Evolutionary conservation across 2,888 invertebrate genomes (phyloP), one percentile per base, ranked within the genome.

Genomic region (Ochropacha duplaris): DNA sequence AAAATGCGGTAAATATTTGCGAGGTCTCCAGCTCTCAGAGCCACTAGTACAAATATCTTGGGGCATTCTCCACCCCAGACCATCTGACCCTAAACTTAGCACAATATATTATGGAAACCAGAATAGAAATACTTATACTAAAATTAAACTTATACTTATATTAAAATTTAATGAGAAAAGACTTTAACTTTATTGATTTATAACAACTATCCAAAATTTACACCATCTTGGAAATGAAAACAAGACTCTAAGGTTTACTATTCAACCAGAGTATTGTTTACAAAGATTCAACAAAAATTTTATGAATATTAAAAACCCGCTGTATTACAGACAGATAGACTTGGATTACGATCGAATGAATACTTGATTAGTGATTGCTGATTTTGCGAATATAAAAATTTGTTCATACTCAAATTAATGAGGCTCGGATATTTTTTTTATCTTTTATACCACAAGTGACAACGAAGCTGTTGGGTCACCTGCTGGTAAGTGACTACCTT

Each of bases 311-410:
- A 62, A 71, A 68, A 64, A 58, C 60, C 16, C 19, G 59, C 58
- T 28, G 28, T 55, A n/a, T 39, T 31, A 28, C 49, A 9, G 14
- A n/a, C 12, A 49, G 49, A 24, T 14, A 52, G 34, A 52, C 55
- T 19, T 54, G 14, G 54, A 54, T 76, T 72, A 72, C 68, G 68
- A 72, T 69, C 72, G 69, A 74, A 68, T 68, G 78, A 76, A 74
- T 72, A 73, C 75, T 74, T 74, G 76, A 76, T 78, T 72, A 74
- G 65, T 69, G 69, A 75, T 70, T 64, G 76, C 62, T 60, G 66
- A 69, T 69, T 71, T 59, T 60, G 66, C 68, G 65, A 66, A 68
- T 67, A 68, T 64, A 67, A 68, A n/a, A 69, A 69, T 62, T 62
- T 59, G 58, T 66, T 67, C 61, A 50, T 49, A 56, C 59, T 44